Conservation (phyloP, 2,888 invertebrate species). For the Pimpla rufipes region DNA sequence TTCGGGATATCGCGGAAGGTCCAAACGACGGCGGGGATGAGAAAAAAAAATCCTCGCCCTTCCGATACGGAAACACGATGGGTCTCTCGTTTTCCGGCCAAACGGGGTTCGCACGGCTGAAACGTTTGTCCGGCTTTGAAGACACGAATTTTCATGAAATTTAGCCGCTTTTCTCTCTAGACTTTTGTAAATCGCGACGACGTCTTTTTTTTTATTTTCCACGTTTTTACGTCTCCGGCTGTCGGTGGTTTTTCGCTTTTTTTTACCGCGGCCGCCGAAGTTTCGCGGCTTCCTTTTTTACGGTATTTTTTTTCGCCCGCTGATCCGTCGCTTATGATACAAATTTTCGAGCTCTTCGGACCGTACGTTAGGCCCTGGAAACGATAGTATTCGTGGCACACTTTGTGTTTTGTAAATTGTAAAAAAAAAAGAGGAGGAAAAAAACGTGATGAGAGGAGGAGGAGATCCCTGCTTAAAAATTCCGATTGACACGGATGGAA, state of each 20-base stretch:
- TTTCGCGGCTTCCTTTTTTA: constrained; percentile 3
- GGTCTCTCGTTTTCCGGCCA: background rate
- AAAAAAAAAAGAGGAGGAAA: constrained; percentile 21
- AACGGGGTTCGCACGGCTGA: constrained; percentile 1
- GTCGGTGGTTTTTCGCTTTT: background rate
- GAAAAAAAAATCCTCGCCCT: constrained; percentile 20
- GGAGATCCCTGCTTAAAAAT: too few relatives aligned
- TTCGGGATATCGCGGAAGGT: constrained; percentile 13
- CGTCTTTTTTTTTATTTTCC: background rate
- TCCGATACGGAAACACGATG: constrained; percentile 2
- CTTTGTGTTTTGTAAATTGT: constrained; percentile 9
- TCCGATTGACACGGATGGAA: too few relatives aligned
- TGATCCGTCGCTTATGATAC: too few relatives aligned
- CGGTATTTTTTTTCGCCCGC: too few relatives aligned
- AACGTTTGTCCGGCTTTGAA: background rate
- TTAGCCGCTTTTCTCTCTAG: background rate
- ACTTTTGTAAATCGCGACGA: background rate
- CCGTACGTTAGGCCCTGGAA: background rate
- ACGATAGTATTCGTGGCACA: background rate
- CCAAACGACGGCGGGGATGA: constrained; percentile 26
- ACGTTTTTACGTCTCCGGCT: background rate
- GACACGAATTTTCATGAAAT: background rate
- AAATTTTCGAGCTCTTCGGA: constrained; percentile 1
- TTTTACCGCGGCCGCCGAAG: background rate
- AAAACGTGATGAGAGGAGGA: too few relatives aligned